phyloP scores from a whole-genome alignment of 2,797 vertebrate genomes.

The Takifugu rubripes region DNA sequence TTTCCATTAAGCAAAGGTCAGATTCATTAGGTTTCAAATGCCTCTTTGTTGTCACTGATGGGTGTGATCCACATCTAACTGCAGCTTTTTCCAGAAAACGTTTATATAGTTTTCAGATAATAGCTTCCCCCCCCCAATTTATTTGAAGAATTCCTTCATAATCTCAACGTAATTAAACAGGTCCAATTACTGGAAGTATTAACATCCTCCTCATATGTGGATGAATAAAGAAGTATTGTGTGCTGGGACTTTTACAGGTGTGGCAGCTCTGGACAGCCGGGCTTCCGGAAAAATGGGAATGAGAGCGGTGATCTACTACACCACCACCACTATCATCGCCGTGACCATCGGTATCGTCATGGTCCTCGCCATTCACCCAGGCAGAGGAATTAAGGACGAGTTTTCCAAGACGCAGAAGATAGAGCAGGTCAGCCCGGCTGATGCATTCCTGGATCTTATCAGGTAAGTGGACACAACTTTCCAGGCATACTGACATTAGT shows the following conservation, averaged over 20 bases:
- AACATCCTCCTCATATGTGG: too few species aligned
- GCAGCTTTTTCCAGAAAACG: conserved; percentile 44
- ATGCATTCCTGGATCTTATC: conserved; percentile 96
- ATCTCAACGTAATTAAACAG: neutral
- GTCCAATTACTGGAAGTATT: too few species aligned
- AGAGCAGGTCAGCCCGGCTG: conserved; percentile 87
- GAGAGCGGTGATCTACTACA: conserved; percentile 93
- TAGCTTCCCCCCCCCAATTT: neutral
- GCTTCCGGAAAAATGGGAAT: conserved; percentile 96
- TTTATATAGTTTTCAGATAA: neutral
- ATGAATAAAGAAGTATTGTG: neutral
- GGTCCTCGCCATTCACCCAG: conserved; percentile 95
- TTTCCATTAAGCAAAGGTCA: conserved; percentile 53
- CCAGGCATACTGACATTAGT: conserved; percentile 1
- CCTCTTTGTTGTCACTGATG: conserved; percentile 50
- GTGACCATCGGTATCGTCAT: conserved; percentile 95
- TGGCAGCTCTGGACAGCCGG: conserved; percentile 91
- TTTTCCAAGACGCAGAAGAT: conserved; percentile 86
- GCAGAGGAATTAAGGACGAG: conserved; percentile 90
- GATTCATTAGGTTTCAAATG: conserved; percentile 49
- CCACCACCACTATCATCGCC: conserved; percentile 92
- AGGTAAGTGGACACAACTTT: conserved; percentile 73
- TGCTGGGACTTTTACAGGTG: conserved; percentile 74
- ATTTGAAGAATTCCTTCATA: neutral
- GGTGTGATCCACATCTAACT: conserved; percentile 42